A percentile compares a stretch with the other conserved stretches of the same genome.
These are phyloP conservation scores for Caenorhabditis latens DNA, from an alignment of 1,140 invertebrate species.

Conservation along the genomic window DNA sequence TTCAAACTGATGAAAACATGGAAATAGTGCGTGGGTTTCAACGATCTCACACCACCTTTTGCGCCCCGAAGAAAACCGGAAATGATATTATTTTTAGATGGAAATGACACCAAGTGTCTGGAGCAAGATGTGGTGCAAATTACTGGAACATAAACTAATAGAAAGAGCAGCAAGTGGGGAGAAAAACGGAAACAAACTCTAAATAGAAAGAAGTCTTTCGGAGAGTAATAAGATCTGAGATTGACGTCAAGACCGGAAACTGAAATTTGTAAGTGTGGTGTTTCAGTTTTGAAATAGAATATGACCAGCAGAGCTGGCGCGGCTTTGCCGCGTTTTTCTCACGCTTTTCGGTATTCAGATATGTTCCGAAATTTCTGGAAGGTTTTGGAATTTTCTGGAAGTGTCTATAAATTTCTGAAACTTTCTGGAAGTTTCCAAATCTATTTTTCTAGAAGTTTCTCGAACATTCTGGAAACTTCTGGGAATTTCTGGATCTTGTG, in stretches of 20 bases:
- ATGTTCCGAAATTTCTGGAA: too few species aligned
- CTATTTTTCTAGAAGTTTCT: too few species aligned
- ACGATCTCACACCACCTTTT: not conserved
- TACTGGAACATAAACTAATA: slow-evolving; percentile 23
- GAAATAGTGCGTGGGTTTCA: not conserved
- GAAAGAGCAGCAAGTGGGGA: not conserved
- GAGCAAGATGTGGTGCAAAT: not conserved
- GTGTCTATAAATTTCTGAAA: too few species aligned
- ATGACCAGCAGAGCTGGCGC: too few species aligned
- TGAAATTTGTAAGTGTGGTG: not conserved
- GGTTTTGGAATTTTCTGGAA: too few species aligned
- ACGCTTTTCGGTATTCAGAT: too few species aligned
- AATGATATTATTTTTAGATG: slow-evolving; percentile 3
- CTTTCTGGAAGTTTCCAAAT: too few species aligned
- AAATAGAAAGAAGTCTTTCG: not conserved
- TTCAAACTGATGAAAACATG: not conserved
- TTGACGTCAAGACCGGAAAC: slow-evolving; percentile 11
- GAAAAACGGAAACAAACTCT: not conserved
- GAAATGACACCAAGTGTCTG: slow-evolving; percentile 3
- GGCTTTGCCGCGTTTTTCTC: too few species aligned
- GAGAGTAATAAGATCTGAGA: slow-evolving; percentile 1
- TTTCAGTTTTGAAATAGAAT: too few species aligned
- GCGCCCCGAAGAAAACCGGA: not conserved
- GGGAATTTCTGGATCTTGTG: too few species aligned
- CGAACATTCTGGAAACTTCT: too few species aligned